These are phyloP conservation scores for Stratiomys singularior DNA, from an alignment of 2,888 invertebrate genomes.

Conservation along the genomic window DNA sequence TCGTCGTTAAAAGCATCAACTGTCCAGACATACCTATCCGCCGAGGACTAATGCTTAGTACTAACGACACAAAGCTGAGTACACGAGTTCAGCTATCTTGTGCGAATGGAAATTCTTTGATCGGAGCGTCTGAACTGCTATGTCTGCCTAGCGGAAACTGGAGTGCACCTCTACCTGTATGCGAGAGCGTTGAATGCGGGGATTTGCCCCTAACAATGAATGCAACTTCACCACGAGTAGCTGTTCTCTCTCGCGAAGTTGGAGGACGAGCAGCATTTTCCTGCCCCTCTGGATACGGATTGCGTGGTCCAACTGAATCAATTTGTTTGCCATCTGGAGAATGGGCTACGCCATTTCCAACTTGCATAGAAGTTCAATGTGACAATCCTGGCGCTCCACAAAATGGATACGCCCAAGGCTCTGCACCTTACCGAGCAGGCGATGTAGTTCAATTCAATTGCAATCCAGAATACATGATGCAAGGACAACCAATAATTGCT, in stretches of 20 bases:
- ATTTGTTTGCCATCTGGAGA: constrained; percentile 81
- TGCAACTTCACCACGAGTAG: constrained; percentile 74
- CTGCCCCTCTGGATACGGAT: constrained; percentile 80
- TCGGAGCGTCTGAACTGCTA: constrained; percentile 77
- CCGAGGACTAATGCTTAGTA: constrained; percentile 78
- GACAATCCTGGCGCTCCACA: constrained; percentile 78
- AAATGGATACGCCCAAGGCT: constrained; percentile 82
- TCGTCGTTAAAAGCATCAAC: constrained; percentile 83
- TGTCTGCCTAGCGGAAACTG: constrained; percentile 89
- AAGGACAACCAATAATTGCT: constrained; percentile 88
- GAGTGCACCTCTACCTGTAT: constrained; percentile 84
- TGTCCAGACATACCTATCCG: constrained; percentile 80
- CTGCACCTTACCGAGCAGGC: constrained; percentile 82
- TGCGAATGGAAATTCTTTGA: constrained; percentile 81
- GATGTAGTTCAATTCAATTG: constrained; percentile 90
- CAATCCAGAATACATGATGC: constrained; percentile 88
- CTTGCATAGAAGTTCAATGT: constrained; percentile 84
- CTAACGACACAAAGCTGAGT: constrained; percentile 78
- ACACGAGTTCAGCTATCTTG: constrained; percentile 80
- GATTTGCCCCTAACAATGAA: constrained; percentile 72
- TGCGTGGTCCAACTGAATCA: constrained; percentile 79
- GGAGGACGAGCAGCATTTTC: constrained; percentile 84
- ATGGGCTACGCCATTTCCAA: constrained; percentile 82
- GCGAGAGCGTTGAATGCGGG: constrained; percentile 87
- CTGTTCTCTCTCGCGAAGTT: constrained; percentile 81